Percentiles rank a stretch among this genome's conserved stretches.
Conservation (phyloP, 2,113 vertebrate genomes). For the Melanotaenia duboulayi region DNA sequence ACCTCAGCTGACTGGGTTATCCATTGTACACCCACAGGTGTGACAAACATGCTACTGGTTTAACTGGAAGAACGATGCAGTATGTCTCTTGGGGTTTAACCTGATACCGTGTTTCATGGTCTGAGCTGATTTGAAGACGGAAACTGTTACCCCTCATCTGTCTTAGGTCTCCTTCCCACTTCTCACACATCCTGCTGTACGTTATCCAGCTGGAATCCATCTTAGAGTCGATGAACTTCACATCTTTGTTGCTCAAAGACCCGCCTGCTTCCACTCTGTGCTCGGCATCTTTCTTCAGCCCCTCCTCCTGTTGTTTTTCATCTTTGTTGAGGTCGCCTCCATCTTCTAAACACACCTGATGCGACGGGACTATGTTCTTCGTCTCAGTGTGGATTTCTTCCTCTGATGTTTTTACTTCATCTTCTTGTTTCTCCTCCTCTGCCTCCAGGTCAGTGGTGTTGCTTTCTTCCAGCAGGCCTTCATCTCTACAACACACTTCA, state of each 20-base stretch:
- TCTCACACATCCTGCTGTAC: neutral
- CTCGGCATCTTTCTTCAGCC: neutral
- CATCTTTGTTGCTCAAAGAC: constrained; percentile 36
- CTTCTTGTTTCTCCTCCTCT: neutral
- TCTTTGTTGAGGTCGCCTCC: no score
- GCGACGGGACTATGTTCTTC: neutral
- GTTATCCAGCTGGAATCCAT: constrained; percentile 16
- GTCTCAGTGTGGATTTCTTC: accelerated
- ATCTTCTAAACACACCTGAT: neutral
- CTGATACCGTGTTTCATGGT: no score
- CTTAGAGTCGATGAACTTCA: constrained; percentile 62
- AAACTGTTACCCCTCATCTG: constrained; percentile 26
- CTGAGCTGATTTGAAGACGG: no score
- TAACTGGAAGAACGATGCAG: no score
- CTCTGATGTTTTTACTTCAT: neutral
- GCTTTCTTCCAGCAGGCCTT: neutral
- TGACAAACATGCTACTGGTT: no score
- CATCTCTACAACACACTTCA: neutral
- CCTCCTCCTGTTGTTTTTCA: neutral
- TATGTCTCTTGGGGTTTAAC: no score
- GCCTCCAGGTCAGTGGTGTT: neutral
- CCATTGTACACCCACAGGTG: no score
- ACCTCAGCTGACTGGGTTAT: neutral
- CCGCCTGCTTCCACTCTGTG: constrained; percentile 12
- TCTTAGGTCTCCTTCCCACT: constrained; percentile 56